Evolutionary conservation across 2,888 invertebrate species (phyloP).

Genomic region (Leucoptera coffeella): DNA sequence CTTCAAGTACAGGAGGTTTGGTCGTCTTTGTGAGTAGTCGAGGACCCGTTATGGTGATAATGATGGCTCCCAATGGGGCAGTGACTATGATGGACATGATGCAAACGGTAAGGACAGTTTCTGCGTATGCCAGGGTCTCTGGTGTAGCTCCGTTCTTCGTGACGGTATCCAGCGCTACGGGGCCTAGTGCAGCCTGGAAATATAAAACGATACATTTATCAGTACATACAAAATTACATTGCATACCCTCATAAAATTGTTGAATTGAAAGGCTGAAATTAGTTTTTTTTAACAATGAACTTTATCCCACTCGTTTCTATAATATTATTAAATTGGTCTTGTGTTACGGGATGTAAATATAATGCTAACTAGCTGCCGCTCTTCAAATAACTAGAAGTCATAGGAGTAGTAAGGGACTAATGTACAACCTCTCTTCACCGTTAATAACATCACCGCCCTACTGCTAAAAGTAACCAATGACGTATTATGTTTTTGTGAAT

Average conservation of each 20-base stretch:
- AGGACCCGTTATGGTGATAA: conserved; percentile 75
- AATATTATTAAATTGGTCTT: no score
- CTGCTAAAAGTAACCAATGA: background rate
- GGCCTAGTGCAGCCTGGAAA: conserved; percentile 71
- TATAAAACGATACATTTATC: background rate
- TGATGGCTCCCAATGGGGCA: conserved; percentile 76
- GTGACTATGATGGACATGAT: conserved; percentile 79
- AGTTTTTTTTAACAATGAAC: no score
- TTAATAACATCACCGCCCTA: background rate
- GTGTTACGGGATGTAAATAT: no score
- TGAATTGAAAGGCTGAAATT: no score
- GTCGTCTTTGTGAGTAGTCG: conserved; percentile 72
- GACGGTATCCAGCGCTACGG: conserved; percentile 66
- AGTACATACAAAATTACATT: no score
- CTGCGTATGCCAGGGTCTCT: conserved; percentile 51
- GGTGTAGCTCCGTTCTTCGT: conserved; percentile 20
- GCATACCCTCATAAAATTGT: no score
- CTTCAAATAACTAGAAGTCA: no score
- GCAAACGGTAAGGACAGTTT: conserved; percentile 68
- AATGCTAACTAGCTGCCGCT: no score
- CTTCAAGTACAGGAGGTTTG: conserved; percentile 60
- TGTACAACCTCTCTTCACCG: conserved; percentile 23
- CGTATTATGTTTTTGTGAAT: no score
- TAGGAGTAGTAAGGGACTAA: no score
- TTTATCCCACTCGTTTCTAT: no score